These are phyloP conservation scores for Mesorhabditis belari DNA, from an alignment of 2,888 invertebrate genomes.

Conservation along the genomic window DNA sequence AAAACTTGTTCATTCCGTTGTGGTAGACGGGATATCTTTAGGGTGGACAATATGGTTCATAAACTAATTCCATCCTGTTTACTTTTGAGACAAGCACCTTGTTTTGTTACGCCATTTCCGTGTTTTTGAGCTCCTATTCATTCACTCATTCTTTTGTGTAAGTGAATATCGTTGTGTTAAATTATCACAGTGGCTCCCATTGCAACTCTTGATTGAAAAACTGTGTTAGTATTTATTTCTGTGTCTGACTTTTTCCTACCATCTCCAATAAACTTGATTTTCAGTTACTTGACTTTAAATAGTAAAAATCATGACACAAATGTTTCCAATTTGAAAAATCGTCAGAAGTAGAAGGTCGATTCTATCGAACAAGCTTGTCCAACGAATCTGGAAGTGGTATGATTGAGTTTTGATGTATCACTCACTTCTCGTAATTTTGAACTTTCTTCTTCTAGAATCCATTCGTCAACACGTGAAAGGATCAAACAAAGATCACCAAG, in stretches of 20 bases:
- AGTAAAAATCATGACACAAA: background rate
- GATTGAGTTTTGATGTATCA: background rate
- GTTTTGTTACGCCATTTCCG: no score
- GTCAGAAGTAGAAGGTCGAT: slow-evolving; percentile 22
- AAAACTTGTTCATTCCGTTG: background rate
- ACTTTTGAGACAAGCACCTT: no score
- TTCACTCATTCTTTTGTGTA: no score
- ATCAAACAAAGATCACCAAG: slow-evolving; percentile 12
- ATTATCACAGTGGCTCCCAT: no score
- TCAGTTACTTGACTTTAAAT: background rate
- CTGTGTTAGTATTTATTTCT: no score
- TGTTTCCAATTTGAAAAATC: slow-evolving; percentile 17
- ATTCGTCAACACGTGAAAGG: slow-evolving; percentile 9
- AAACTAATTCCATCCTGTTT: no score
- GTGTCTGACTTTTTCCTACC: no score
- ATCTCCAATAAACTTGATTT: no score
- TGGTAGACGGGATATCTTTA: background rate
- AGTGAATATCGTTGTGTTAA: no score
- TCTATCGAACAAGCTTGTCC: slow-evolving; percentile 29
- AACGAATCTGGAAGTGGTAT: slow-evolving; percentile 7
- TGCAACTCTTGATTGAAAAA: no score
- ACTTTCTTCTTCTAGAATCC: slow-evolving; percentile 19
- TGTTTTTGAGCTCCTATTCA: no score
- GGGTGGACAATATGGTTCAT: no score
- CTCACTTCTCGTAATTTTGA: slow-evolving; percentile 17